Conservation (phyloP, 2,888 invertebrate genomes). For the Hedya salicella region DNA sequence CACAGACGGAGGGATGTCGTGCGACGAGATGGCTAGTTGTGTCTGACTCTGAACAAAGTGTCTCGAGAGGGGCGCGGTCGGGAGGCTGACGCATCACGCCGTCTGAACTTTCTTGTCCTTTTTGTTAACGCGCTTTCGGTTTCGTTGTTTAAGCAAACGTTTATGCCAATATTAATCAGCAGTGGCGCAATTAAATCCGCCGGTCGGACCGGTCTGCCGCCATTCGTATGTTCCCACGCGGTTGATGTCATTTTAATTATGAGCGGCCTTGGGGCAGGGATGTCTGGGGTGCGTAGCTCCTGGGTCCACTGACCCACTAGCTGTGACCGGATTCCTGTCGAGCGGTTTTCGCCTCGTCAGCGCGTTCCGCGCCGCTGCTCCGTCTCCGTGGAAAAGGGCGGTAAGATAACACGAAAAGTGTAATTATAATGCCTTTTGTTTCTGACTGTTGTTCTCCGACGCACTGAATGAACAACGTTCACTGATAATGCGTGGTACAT, state of each 20-base stretch:
- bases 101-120: slow-evolving; percentile 71
- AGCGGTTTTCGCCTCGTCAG: slow-evolving; percentile 76
- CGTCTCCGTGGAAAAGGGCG: slow-evolving; percentile 43
- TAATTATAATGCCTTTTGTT: slow-evolving; percentile 24
- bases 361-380: slow-evolving; percentile 56
- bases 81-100: slow-evolving; percentile 78
- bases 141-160: slow-evolving; percentile 66
- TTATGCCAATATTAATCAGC: slow-evolving; percentile 72
- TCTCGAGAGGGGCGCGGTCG: slow-evolving; percentile 47
- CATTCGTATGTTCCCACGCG: slow-evolving; percentile 80
- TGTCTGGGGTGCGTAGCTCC: slow-evolving; percentile 57
- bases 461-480: slow-evolving; percentile 59
- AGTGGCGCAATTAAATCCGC: slow-evolving; percentile 73
- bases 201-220: slow-evolving; percentile 74
- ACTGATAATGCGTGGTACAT: slow-evolving; percentile 47
- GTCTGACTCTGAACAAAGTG: slow-evolving; percentile 13
- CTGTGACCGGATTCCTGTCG: slow-evolving; percentile 61
- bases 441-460: slow-evolving; percentile 1
- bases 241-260: slow-evolving; percentile 83
- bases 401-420: slow-evolving; percentile 15
- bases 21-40: slow-evolving; percentile 49
- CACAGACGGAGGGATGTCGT: slow-evolving; percentile 38
- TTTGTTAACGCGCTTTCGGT: slow-evolving; percentile 72
- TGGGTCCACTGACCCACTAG: slow-evolving; percentile 75
- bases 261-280: slow-evolving; percentile 68